phyloP scores from a whole-genome alignment of 2,888 invertebrate genomes.

The Torymus aiolomorphi region DNA sequence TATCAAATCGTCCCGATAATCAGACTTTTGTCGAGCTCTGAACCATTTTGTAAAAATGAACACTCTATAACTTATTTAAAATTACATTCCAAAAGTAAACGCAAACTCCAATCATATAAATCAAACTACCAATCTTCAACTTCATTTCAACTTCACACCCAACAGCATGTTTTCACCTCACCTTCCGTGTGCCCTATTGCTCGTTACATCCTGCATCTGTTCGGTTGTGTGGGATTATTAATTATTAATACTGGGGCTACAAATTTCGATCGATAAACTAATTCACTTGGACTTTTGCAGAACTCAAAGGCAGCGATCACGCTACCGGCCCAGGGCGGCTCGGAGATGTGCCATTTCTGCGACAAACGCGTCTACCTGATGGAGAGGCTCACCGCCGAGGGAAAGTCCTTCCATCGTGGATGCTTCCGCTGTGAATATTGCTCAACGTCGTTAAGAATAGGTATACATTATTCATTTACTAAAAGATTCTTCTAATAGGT shows the following conservation, averaged over 20 bases:
- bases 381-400: slow-evolving; percentile 93
- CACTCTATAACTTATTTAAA: too few relatives aligned
- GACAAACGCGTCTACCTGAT: slow-evolving; percentile 94
- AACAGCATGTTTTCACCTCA: slow-evolving; percentile 14
- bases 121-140: not conserved
- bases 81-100: too few relatives aligned
- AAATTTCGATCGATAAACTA: too few relatives aligned
- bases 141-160: not conserved
- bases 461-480: slow-evolving; percentile 68
- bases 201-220: slow-evolving; percentile 14
- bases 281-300: slow-evolving; percentile 70
- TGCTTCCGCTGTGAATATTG: slow-evolving; percentile 97
- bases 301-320: slow-evolving; percentile 79
- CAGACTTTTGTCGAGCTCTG: too few relatives aligned
- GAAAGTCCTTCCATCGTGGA: slow-evolving; percentile 92
- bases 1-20: too few relatives aligned
- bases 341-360: slow-evolving; percentile 91
- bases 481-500: not conserved
- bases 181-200: not conserved
- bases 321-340: slow-evolving; percentile 82
- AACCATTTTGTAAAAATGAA: too few relatives aligned
- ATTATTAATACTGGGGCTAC: not conserved
- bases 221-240: slow-evolving; percentile 45
- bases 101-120: slow-evolving; percentile 1
- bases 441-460: slow-evolving; percentile 87